These are phyloP conservation scores for Kryptolebias marmoratus DNA, from an alignment of 2,113 vertebrate species.

Conservation along the genomic window DNA sequence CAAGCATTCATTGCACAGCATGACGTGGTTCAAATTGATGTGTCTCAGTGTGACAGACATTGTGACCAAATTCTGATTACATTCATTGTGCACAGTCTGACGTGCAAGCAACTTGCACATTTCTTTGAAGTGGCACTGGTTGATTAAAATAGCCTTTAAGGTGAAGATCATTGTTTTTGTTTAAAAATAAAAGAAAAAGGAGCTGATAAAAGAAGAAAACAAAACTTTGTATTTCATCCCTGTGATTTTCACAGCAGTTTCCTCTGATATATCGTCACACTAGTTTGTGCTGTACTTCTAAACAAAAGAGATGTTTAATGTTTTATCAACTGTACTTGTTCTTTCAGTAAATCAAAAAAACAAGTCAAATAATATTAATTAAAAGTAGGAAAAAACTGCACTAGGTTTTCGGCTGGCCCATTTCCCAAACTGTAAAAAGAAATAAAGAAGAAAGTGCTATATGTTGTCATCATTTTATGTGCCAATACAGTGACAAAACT, in stretches of 20 bases:
- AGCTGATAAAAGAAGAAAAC: conserved; percentile 12
- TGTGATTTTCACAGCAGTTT: conserved; percentile 12
- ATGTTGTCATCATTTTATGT: too few species aligned
- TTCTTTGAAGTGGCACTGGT: neutral
- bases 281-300: neutral
- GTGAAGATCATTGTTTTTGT: neutral
- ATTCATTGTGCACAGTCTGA: conserved; percentile 3
- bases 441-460: too few species aligned
- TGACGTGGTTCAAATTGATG: conserved; percentile 15
- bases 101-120: neutral
- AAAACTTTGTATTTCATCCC: neutral
- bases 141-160: neutral
- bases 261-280: neutral
- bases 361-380: neutral
- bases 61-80: conserved; percentile 14
- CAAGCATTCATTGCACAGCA: conserved; percentile 7
- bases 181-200: conserved; percentile 3
- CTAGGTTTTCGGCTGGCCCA: too few species aligned
- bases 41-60: neutral
- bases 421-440: too few species aligned
- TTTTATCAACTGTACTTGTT: neutral
- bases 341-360: neutral
- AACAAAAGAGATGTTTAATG: neutral
- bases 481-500: too few species aligned
- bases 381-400: too few species aligned